Evolutionary conservation across 2,113 vertebrate species (phyloP).

Genomic region (Sylvilagus bachmani): DNA sequence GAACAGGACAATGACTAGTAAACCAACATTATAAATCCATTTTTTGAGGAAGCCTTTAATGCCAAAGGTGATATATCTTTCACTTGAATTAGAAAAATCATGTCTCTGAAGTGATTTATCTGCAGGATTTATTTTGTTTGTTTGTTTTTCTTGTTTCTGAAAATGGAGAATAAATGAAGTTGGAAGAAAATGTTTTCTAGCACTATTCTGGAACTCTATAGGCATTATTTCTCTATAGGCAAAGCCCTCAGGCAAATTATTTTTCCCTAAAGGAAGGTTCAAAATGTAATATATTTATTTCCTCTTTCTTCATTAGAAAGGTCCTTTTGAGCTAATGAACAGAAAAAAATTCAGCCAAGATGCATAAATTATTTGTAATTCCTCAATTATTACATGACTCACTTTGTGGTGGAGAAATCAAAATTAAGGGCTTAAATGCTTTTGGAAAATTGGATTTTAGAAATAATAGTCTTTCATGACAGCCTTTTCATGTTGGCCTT

Average conservation of each 20-base stretch:
- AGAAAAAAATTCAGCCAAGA: slow-evolving; percentile 46
- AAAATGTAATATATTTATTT: slow-evolving; percentile 39
- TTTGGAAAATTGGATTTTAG: background rate
- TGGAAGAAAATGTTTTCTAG: background rate
- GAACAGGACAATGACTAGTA: background rate
- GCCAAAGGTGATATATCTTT: background rate
- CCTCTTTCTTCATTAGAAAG: slow-evolving; percentile 12
- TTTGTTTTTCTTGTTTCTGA: slow-evolving; percentile 47
- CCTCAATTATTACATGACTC: slow-evolving; percentile 30
- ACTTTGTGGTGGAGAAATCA: background rate
- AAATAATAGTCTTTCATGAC: slow-evolving; percentile 4
- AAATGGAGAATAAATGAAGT: background rate
- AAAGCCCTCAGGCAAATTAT: background rate
- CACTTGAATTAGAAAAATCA: background rate
- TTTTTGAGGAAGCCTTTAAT: background rate
- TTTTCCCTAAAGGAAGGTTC: background rate
- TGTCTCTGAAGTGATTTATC: background rate
- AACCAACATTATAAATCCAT: background rate
- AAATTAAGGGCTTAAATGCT: slow-evolving; percentile 20
- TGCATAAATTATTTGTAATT: slow-evolving; percentile 11
- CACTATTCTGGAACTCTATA: slow-evolving; percentile 21
- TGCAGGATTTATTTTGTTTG: background rate
- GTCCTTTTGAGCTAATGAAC: slow-evolving; percentile 9
- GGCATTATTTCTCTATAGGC: background rate
- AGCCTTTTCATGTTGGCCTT: background rate